Percentiles rank a stretch among this genome's conserved stretches.
Conservation (phyloP, 2,113 vertebrate species). For the Nicator chloris region DNA sequence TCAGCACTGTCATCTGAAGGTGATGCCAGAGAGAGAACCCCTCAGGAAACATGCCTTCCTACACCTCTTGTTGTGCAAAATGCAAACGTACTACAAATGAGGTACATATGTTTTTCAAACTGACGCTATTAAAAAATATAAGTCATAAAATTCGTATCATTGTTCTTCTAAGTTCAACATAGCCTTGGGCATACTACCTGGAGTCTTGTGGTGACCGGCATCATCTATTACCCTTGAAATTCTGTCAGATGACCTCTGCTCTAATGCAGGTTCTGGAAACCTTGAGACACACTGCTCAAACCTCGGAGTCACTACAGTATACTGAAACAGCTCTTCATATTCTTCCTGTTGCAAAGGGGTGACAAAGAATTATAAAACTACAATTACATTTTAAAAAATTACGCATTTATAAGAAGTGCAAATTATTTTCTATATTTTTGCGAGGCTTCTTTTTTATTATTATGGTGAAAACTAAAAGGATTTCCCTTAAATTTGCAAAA, state of each 20-base stretch:
- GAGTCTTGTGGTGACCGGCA: constrained; percentile 6
- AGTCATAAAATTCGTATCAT: neutral
- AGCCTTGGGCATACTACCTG: constrained; percentile 58
- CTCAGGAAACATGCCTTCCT: neutral
- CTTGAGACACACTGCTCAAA: constrained; percentile 61
- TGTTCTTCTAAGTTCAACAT: neutral
- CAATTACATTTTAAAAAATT: neutral
- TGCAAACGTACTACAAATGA: neutral
- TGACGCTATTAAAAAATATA: neutral
- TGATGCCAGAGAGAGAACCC: neutral
- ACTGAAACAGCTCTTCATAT: constrained; percentile 87
- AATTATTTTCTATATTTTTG: neutral
- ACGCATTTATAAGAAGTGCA: neutral
- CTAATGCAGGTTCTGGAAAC: constrained; percentile 48
- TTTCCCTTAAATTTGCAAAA: neutral
- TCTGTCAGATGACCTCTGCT: constrained; percentile 32
- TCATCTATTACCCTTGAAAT: constrained; percentile 42
- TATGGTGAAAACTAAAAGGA: neutral
- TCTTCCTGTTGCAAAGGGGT: constrained; percentile 79
- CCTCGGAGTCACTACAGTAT: constrained; percentile 80
- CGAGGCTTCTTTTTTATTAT: neutral
- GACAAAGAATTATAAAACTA: neutral
- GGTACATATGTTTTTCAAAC: neutral
- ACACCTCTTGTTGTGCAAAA: neutral
- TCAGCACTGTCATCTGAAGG: neutral